Evolutionary conservation across 2,113 vertebrate genomes (phyloP), one percentile per base, ranked within the genome.

Genomic region (Boleophthalmus pectinirostris): DNA sequence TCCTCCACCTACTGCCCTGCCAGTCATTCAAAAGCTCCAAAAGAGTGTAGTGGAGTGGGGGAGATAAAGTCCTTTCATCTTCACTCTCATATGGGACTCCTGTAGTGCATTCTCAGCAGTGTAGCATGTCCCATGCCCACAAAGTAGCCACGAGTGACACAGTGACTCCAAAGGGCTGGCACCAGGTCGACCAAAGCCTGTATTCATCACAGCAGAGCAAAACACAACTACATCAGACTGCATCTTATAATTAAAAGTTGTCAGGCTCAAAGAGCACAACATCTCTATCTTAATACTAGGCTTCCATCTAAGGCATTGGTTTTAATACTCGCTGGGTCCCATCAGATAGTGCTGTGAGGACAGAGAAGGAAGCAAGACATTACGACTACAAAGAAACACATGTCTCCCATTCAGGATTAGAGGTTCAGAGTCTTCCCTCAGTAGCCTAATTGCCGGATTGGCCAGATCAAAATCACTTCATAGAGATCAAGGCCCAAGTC

Each of bases 241-340:
- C 24, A 80, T 85, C 89, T 88, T 91, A 82, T 92, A 91, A 92
- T 93, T 93, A 92, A 92, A 88, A 88, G 75, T 88, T 81, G 71
- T 89, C 70, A 80, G 80, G 89, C 90, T 89, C 88, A 92, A 91
- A 91, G 90, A 84, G 84, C 82, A 82, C 69, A 90, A 73, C 88
- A 89, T 92, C 89, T 86, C 86, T 75, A 76, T 91, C 80, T 81
- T 91, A 92, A 92, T 90, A 82, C 83, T 90, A 91, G 89, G 85
- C 84, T 90, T 91, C 86, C 81, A 89, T 91, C 82, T 76, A 82
- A 90, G 78, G 82, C 81, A 84, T 83, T 60, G 75, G 84, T 89
- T 90, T 93, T 90, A 93, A 92, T 72, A 86, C 81, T 88, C 80
- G 87, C 82, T 85, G 85, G 20, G 63, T 85, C 82, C 80, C 83